phyloP scores from a whole-genome alignment of 2,113 vertebrate genomes.

The Ciconia stormi region DNA sequence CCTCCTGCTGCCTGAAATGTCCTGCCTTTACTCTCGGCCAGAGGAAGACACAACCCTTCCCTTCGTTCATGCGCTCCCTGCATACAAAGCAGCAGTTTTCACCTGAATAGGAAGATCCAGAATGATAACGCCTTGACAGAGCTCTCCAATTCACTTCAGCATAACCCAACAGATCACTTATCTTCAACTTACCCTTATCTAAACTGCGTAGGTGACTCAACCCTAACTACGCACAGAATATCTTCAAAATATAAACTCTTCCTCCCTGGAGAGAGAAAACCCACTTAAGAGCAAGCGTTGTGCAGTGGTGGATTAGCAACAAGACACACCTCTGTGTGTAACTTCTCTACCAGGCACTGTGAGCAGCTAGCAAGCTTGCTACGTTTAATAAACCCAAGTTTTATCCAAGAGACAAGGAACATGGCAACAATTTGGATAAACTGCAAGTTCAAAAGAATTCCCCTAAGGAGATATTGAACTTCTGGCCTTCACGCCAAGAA shows the following conservation, averaged over 20 bases:
- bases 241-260: not conserved
- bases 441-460: not conserved
- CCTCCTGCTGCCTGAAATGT: not conserved
- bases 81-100: not conserved
- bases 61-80: not conserved
- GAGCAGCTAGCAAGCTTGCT: not conserved
- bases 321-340: not conserved
- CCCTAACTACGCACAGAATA: not conserved
- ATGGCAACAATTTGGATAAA: not conserved
- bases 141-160: fast-evolving
- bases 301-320: not conserved
- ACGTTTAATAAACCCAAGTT: not conserved
- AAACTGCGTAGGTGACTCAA: not conserved
- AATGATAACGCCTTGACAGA: not conserved
- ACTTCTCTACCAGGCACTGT: not conserved
- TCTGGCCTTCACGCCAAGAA: not conserved
- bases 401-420: not conserved
- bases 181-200: not conserved
- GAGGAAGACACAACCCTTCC: not conserved
- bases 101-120: not conserved
- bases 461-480: not conserved
- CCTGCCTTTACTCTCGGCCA: not conserved
- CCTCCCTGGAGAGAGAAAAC: not conserved
- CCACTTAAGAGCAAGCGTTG: not conserved
- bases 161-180: not conserved